phyloP scores from a whole-genome alignment of 2,888 invertebrate genomes.

The Mylabris sibirica region DNA sequence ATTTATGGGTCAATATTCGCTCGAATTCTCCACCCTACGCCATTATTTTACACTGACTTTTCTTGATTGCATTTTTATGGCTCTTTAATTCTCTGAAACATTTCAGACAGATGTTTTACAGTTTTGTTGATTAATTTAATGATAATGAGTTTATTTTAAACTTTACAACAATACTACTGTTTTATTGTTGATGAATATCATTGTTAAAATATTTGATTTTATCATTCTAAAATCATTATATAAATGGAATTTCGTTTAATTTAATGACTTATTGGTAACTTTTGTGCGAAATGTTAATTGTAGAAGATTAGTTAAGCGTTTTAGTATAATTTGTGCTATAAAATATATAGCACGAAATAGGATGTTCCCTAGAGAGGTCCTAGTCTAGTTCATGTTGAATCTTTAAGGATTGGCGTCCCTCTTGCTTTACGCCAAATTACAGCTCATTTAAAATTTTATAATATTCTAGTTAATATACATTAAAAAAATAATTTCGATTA shows the following conservation, averaged over 20 bases:
- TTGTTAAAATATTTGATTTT: neutral
- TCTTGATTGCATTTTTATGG: constrained; percentile 2
- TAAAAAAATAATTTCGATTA: neutral
- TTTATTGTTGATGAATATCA: neutral
- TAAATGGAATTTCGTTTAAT: neutral
- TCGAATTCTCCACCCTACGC: neutral
- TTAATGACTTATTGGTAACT: neutral
- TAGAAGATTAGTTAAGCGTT: neutral
- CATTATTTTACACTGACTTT: constrained; percentile 7
- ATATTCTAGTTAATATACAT: neutral
- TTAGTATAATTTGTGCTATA: constrained; percentile 6
- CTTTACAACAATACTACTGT: neutral
- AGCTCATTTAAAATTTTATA: neutral
- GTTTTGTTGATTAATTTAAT: neutral
- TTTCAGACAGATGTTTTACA: constrained; percentile 1
- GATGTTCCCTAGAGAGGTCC: neutral
- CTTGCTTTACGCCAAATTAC: neutral
- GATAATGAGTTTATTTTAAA: neutral
- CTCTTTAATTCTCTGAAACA: neutral
- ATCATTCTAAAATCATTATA: neutral
- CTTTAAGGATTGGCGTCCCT: neutral
- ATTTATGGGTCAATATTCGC: neutral
- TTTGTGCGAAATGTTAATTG: neutral
- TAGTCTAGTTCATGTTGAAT: neutral
- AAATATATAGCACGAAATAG: neutral